Evolutionary conservation across 2,888 invertebrate species (phyloP).

Genomic region (Branchellion lobata): DNA sequence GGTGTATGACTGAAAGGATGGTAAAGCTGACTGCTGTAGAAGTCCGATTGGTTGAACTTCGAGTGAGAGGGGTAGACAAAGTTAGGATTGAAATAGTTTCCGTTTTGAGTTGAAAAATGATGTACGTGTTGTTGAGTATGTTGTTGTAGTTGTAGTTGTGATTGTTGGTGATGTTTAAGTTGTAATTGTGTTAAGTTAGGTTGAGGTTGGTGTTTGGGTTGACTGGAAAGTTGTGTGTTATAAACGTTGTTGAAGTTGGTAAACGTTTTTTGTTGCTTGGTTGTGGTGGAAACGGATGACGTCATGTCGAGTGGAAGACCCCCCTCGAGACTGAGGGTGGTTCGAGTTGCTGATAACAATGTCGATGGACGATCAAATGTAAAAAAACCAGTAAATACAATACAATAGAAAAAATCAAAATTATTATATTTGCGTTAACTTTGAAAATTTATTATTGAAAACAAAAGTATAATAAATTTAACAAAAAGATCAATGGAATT

Average conservation of each 20-base stretch:
- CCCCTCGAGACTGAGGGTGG: too few relatives aligned
- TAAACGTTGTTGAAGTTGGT: background rate
- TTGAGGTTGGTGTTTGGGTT: too few relatives aligned
- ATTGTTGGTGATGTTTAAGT: background rate
- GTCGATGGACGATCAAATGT: too few relatives aligned
- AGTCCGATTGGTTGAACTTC: background rate
- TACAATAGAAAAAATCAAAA: too few relatives aligned
- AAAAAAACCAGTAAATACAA: too few relatives aligned
- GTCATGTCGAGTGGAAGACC: background rate
- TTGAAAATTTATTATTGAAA: too few relatives aligned
- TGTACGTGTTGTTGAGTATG: background rate
- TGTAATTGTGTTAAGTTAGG: too few relatives aligned
- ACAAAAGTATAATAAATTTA: background rate
- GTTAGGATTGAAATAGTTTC: background rate
- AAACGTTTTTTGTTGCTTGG: background rate
- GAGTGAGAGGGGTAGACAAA: background rate
- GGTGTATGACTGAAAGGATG: background rate
- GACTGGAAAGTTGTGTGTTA: too few relatives aligned
- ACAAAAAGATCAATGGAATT: background rate
- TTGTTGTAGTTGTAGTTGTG: conserved; percentile 4
- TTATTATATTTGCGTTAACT: too few relatives aligned
- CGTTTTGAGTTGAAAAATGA: background rate
- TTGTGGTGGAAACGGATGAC: conserved; percentile 11
- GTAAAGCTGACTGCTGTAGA: background rate
- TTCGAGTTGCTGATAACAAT: too few relatives aligned